A percentile compares a stretch with the other conserved stretches of the same genome.
These are phyloP conservation scores for Eilema griseolum DNA, from an alignment of 2,888 invertebrate genomes.

Conservation along the genomic window DNA sequence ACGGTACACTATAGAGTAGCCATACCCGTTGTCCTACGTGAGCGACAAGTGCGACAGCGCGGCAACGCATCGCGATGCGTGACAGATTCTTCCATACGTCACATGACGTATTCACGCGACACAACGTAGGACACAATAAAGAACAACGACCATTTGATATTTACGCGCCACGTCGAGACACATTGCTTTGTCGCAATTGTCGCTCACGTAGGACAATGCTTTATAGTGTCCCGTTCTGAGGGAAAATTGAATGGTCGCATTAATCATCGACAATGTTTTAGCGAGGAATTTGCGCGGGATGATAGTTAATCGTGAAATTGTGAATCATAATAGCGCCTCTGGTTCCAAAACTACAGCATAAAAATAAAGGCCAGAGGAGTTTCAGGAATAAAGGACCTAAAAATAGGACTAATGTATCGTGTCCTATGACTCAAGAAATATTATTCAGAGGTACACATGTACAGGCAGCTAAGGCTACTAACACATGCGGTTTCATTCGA, in stretches of 20 bases:
- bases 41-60: too few species aligned
- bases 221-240: background rate
- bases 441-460: background rate
- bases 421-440: background rate
- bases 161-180: too few species aligned
- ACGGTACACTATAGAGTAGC: too few species aligned
- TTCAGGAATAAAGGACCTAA: background rate
- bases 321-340: slow-evolving; percentile 16
- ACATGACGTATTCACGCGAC: too few species aligned
- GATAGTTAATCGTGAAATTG: slow-evolving; percentile 18
- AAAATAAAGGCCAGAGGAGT: background rate
- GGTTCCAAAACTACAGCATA: background rate
- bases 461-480: too few species aligned
- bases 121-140: too few species aligned
- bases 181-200: too few species aligned
- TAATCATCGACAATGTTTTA: background rate
- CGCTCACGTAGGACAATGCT: too few species aligned
- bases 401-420: background rate
- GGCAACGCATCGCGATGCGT: too few species aligned
- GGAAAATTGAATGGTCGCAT: background rate
- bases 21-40: too few species aligned
- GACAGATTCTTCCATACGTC: too few species aligned
- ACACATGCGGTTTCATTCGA: background rate
- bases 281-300: slow-evolving; percentile 15
- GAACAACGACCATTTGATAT: too few species aligned